Base-by-base conservation (phyloP, 2,113 vertebrate genomes). In the Oncorhynchus nerka region DNA sequence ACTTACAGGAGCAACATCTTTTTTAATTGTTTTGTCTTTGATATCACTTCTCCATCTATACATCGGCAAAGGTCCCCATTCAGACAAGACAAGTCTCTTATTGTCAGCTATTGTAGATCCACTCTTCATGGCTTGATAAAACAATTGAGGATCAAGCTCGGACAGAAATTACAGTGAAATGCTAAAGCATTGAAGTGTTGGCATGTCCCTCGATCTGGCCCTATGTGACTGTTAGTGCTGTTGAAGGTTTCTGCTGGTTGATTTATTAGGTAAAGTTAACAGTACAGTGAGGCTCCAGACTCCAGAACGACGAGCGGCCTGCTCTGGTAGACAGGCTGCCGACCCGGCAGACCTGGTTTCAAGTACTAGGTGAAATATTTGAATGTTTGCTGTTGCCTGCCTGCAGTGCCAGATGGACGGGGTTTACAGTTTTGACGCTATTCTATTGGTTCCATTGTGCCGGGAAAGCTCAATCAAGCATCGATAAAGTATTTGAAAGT, bases 81-180 rank as follows among this genome's bases (percentile, higher is more conserved):
- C 39, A 39, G 8, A 39, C 39, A 12, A 30, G 30, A 94, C 85
- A 93, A 92, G 83, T 85, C 75, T 82, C 73, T 86, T 83, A 87
- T 93, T 94, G 90, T 95, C 88, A 87, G 75, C n/a, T 74, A 88
- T 90, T 81, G 77, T 76, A 89, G 86, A 93, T 92, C 85, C 83
- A 86, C 70, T 15, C 74, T 75, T 75, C 77, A 77, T 84, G 87
- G 83, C 83, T 88, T 94, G 93, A 92, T 90, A 93, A 91, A 93
- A 94, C 94, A 93, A 89, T 87, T 88, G 83, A 90, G 51, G 82
- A 73, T 70, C 75, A 66, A 71, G 76, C 83, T 78, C 81, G 87
- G 92, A 92, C 93, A 95, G 93, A 86, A 82, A 83, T 90, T 83
- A 92, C 89, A 92, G 73, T 78, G 90, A 93, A 92, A 92, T 89